Percentiles rank a stretch among this genome's conserved stretches.
Conservation (phyloP, 2,113 vertebrate genomes). For the Apus apus region DNA sequence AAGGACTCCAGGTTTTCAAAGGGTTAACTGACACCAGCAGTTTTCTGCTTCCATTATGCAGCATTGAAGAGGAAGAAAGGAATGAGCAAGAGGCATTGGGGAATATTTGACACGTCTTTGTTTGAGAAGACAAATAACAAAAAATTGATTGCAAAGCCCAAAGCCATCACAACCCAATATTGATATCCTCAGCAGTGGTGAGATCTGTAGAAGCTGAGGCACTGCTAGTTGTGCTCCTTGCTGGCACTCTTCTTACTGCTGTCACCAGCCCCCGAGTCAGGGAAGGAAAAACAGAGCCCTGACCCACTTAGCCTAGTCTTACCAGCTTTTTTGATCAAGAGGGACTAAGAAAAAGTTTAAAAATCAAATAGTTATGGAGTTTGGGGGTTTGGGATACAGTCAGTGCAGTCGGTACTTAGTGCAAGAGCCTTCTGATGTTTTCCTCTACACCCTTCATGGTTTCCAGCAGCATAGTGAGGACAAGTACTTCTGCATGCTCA, state of each 20-base stretch:
- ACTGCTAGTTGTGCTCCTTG: neutral
- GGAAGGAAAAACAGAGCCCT: neutral
- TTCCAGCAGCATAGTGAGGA: neutral
- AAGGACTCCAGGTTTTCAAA: neutral
- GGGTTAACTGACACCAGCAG: neutral
- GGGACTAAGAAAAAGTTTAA: neutral
- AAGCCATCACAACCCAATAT: neutral
- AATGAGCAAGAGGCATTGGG: neutral
- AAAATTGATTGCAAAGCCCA: neutral
- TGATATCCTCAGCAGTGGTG: neutral
- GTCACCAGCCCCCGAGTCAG: too few relatives aligned
- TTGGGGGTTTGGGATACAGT: neutral
- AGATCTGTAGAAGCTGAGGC: neutral
- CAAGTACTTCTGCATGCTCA: neutral
- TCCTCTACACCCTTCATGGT: neutral
- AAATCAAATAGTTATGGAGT: neutral
- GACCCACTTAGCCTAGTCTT: neutral
- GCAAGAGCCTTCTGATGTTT: neutral
- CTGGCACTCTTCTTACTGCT: neutral
- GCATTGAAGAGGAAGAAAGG: neutral
- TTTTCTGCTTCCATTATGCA: neutral
- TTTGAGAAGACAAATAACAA: neutral
- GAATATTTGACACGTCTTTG: neutral
- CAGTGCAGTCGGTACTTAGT: rapidly evolving
- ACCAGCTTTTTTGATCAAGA: neutral